Evolutionary conservation across 1,140 invertebrate genomes (phyloP).

Genomic region (Pogonomyrmex barbatus): DNA sequence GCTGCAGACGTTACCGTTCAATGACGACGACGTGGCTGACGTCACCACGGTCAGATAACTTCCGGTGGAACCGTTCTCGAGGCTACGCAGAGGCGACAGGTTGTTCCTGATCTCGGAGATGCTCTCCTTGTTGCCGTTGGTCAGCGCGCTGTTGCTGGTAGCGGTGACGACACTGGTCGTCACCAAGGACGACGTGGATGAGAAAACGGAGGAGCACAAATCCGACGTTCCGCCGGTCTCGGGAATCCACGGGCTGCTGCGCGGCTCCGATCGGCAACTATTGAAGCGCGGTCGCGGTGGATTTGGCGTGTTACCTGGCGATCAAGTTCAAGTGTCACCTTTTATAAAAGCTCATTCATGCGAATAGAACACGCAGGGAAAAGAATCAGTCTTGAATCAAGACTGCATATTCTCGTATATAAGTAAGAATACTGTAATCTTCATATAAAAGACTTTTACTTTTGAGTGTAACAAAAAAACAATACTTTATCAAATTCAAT

Average conservation of each 20-base stretch:
- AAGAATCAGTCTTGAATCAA: too few species aligned
- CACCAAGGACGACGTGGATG: constrained; percentile 64
- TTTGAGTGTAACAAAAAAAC: too few species aligned
- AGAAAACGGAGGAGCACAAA: constrained; percentile 75
- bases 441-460: too few species aligned
- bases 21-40: constrained; percentile 59
- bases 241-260: constrained; percentile 78
- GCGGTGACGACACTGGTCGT: constrained; percentile 64
- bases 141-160: constrained; percentile 69
- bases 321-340: background rate
- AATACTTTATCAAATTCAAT: too few species aligned
- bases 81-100: constrained; percentile 73
- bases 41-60: constrained; percentile 56
- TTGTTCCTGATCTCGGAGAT: constrained; percentile 67
- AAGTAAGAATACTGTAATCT: too few species aligned
- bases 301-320: constrained; percentile 84
- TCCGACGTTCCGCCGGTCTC: constrained; percentile 73
- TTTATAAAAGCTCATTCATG: background rate
- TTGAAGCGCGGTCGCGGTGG: constrained; percentile 86
- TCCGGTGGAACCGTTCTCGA: constrained; percentile 79
- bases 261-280: constrained; percentile 85
- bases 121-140: constrained; percentile 72
- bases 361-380: background rate
- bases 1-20: constrained; percentile 48
- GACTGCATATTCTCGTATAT: too few species aligned